Conservation (phyloP, 2,888 invertebrate species). For the Ormyrus pomaceus region DNA sequence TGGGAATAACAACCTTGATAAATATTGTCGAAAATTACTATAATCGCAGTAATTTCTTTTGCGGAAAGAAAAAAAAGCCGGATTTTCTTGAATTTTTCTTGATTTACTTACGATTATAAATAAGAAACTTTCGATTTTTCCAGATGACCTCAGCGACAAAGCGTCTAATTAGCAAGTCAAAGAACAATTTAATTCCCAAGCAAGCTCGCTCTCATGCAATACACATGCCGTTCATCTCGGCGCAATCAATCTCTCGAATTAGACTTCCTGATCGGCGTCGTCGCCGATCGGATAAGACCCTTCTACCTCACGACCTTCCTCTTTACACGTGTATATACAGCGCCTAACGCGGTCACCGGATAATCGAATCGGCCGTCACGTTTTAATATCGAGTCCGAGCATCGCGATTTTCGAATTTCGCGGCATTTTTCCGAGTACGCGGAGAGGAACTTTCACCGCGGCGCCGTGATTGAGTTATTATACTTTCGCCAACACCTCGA, state of each 20-base stretch:
- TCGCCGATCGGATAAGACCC: neutral
- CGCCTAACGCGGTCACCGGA: neutral
- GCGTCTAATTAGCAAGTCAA: too few relatives aligned
- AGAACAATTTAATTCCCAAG: too few relatives aligned
- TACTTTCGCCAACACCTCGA: constrained; percentile 54
- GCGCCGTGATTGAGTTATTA: constrained; percentile 51
- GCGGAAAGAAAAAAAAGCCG: too few relatives aligned
- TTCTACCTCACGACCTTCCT: neutral
- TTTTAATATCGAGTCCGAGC: constrained; percentile 40
- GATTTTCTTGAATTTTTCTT: too few relatives aligned
- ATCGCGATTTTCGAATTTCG: constrained; percentile 51
- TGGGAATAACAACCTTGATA: too few relatives aligned
- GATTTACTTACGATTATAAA: too few relatives aligned
- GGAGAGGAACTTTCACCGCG: constrained; percentile 45
- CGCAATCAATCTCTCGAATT: constrained; percentile 33
- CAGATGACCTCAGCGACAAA: too few relatives aligned
- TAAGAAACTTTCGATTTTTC: too few relatives aligned
- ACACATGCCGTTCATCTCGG: neutral
- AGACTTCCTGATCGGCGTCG: constrained; percentile 21
- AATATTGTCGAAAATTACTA: too few relatives aligned
- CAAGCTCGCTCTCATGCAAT: neutral
- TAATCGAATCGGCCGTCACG: constrained; percentile 51
- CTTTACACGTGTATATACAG: too few relatives aligned
- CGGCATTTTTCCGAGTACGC: neutral
- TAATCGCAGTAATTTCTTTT: too few relatives aligned